Conservation (phyloP, 1,140 invertebrate genomes). For the Stegodyphus mimosarum region DNA sequence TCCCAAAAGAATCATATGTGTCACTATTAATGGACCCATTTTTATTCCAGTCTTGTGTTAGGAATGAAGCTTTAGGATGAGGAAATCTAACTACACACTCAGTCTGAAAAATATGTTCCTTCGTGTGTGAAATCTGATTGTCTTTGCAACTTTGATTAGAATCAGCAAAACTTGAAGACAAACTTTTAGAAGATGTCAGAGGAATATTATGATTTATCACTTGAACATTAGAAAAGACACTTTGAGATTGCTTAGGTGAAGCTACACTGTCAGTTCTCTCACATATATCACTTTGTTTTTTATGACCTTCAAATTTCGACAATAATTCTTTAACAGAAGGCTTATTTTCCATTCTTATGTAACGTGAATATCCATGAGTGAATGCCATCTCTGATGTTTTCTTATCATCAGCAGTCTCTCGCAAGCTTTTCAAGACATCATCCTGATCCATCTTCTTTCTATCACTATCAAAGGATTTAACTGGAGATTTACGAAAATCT, state of each 20-base stretch:
- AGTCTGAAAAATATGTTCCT: constrained; percentile 56
- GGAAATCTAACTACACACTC: constrained; percentile 55
- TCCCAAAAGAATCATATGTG: not conserved
- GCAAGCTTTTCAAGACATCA: constrained; percentile 11
- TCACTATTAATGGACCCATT: not conserved
- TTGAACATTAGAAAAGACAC: constrained; percentile 48
- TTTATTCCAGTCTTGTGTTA: not conserved
- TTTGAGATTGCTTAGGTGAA: constrained; percentile 5
- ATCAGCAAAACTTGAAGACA: not conserved
- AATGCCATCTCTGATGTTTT: not conserved
- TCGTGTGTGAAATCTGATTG: constrained; percentile 31
- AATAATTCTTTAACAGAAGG: constrained; percentile 68
- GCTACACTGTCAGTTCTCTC: not conserved
- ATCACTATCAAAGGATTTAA: constrained; percentile 38
- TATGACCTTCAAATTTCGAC: constrained; percentile 67
- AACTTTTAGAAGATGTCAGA: constrained; percentile 40
- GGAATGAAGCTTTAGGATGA: constrained; percentile 20
- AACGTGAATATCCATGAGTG: not conserved
- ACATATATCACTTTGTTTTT: constrained; percentile 2
- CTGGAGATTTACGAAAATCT: constrained; percentile 29
- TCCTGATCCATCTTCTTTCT: constrained; percentile 14
- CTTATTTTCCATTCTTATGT: constrained; percentile 64
- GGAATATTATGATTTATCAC: constrained; percentile 47
- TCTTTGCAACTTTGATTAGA: constrained; percentile 20
- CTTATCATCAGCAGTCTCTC: constrained; percentile 7